Conservation (phyloP, 2,797 vertebrate species). For the Bothrops alternatus region DNA sequence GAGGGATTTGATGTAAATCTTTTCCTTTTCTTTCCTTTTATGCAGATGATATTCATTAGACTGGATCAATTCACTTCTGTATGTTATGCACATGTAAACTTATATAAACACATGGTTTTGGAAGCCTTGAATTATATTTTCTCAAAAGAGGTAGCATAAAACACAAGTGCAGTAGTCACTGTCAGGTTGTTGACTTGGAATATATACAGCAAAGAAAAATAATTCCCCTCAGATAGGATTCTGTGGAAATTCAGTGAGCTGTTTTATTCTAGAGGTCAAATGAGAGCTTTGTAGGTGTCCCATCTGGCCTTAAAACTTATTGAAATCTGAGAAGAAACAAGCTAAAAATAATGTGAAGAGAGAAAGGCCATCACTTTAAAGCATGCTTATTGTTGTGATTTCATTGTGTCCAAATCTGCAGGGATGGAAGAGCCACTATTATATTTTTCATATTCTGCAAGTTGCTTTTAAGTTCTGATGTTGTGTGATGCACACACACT, state of each 20-base stretch:
- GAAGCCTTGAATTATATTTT: not conserved
- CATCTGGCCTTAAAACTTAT: not conserved
- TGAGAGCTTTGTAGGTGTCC: not conserved
- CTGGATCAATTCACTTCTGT: not conserved
- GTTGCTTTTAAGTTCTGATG: not conserved
- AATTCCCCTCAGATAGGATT: conserved; percentile 16
- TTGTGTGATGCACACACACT: not conserved
- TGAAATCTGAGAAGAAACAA: conserved; percentile 4
- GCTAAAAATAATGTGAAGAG: not conserved
- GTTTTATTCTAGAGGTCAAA: conserved; percentile 18
- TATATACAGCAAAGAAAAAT: not conserved
- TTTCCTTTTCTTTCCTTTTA: not conserved
- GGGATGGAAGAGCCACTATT: not conserved
- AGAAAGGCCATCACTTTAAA: not conserved
- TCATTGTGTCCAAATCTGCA: not conserved
- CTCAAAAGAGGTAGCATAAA: not conserved
- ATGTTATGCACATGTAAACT: not conserved
- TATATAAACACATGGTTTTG: not conserved
- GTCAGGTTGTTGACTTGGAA: conserved; percentile 1
- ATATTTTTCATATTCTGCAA: not conserved
- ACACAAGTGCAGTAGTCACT: not conserved
- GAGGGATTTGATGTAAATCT: not conserved
- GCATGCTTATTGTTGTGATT: conserved; percentile 11
- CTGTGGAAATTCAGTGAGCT: not conserved
- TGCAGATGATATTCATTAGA: not conserved